phyloP scores from a whole-genome alignment of 2,113 vertebrate species.

The Amazona vittata region DNA sequence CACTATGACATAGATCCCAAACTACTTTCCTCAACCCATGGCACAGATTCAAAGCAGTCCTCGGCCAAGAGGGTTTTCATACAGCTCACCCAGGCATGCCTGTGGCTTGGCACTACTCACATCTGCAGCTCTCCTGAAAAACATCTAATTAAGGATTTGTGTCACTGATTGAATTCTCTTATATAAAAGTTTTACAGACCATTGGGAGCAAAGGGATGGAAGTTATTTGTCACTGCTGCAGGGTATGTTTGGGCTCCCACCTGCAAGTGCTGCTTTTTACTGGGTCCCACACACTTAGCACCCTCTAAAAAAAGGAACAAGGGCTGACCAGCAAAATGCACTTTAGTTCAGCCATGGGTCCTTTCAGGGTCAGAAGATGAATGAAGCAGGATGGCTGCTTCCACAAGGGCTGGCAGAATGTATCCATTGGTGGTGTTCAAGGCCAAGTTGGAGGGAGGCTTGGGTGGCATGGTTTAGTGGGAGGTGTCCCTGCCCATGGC shows the following conservation, averaged over 20 bases:
- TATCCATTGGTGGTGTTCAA: background rate
- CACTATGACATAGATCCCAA: background rate
- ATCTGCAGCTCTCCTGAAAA: slow-evolving; percentile 46
- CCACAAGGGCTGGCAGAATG: background rate
- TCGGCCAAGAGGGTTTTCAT: slow-evolving; percentile 34
- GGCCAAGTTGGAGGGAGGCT: no score
- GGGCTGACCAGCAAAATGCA: background rate
- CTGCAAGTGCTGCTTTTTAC: slow-evolving; percentile 7
- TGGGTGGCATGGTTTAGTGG: no score
- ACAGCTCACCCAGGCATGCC: slow-evolving; percentile 33
- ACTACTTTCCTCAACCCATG: background rate
- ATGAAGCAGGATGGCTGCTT: background rate
- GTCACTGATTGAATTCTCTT: slow-evolving; percentile 60
- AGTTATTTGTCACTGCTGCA: background rate
- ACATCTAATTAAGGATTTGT: slow-evolving; percentile 67
- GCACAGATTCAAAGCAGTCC: background rate
- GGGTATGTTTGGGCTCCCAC: slow-evolving; percentile 16
- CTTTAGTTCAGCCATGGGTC: background rate
- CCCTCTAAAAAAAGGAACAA: background rate
- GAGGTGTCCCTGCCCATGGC: no score
- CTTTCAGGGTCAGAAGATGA: background rate
- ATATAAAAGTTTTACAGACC: slow-evolving; percentile 40
- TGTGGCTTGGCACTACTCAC: slow-evolving; percentile 36
- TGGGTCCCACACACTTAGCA: background rate
- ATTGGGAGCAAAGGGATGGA: slow-evolving; percentile 2